phyloP scores from a whole-genome alignment of 2,113 vertebrate species.

The Chaenocephalus aceratus region DNA sequence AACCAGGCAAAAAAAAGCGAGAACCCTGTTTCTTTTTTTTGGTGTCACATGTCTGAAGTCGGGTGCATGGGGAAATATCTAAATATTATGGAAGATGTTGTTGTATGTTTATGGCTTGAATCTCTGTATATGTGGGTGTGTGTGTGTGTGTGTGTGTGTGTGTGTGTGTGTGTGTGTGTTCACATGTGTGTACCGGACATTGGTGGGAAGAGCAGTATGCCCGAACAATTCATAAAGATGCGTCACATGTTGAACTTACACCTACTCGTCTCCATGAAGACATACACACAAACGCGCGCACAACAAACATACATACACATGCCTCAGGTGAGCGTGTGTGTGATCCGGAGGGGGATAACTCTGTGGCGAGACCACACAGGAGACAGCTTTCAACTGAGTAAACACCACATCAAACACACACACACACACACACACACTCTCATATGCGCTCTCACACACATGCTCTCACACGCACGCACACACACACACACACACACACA shows the following conservation, averaged over 20 bases:
- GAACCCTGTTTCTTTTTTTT: constrained; percentile 54
- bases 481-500: constrained; percentile 57
- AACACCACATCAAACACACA: constrained; percentile 81
- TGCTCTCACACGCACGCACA: constrained; percentile 43
- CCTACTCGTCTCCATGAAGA: constrained; percentile 53
- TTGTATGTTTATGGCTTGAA: constrained; percentile 71
- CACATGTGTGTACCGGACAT: constrained; percentile 20
- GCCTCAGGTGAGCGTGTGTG: constrained; percentile 77
- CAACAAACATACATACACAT: constrained; percentile 47
- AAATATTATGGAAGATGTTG: constrained; percentile 75
- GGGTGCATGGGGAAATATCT: constrained; percentile 47
- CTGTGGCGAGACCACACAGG: constrained; percentile 81
- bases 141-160: constrained; percentile 9
- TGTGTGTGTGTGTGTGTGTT: constrained; percentile 5
- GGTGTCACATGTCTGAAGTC: constrained; percentile 45
- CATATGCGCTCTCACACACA: constrained; percentile 42
- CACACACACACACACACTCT: constrained; percentile 45
- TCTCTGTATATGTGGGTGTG: constrained; percentile 35
- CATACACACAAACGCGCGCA: constrained; percentile 7
- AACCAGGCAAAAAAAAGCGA: constrained; percentile 35
- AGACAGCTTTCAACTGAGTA: constrained; percentile 83
- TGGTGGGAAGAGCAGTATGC: constrained; percentile 10
- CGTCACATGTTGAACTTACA: constrained; percentile 52
- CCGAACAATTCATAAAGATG: constrained; percentile 22
- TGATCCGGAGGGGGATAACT: constrained; percentile 74